Evolutionary conservation across 1,140 invertebrate species (phyloP).

Genomic region (Bombus turneri): DNA sequence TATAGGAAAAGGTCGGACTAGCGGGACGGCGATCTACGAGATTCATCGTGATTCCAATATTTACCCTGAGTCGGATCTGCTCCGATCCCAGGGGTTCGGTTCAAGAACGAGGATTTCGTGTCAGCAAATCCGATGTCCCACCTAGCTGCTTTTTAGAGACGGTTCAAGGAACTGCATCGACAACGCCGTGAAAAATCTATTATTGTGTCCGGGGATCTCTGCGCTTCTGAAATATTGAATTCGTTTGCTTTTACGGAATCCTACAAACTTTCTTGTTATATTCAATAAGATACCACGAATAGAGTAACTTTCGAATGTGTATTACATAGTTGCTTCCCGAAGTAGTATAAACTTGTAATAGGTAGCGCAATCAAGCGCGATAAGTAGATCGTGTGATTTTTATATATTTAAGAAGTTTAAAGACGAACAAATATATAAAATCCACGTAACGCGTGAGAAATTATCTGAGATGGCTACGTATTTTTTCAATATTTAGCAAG

Average conservation of each 20-base stretch:
- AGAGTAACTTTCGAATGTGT: background rate
- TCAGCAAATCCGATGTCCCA: constrained; percentile 44
- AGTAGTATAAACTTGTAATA: background rate
- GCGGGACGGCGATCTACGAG: constrained; percentile 83
- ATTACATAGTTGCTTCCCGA: background rate
- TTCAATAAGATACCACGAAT: background rate
- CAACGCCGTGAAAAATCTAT: constrained; percentile 38
- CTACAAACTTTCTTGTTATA: no score
- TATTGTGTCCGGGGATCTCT: constrained; percentile 15
- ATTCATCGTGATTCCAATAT: constrained; percentile 83
- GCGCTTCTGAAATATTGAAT: background rate
- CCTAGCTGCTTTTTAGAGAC: constrained; percentile 25
- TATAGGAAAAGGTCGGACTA: constrained; percentile 80
- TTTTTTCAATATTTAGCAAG: no score
- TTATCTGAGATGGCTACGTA: no score
- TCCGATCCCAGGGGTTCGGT: constrained; percentile 84
- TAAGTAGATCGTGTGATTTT: no score
- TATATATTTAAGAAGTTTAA: no score
- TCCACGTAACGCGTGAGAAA: no score
- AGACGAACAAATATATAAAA: no score
- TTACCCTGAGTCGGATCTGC: constrained; percentile 83
- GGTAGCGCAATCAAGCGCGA: no score
- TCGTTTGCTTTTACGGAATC: background rate
- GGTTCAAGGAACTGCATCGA: constrained; percentile 32
- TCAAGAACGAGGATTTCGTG: constrained; percentile 61